phyloP scores from a whole-genome alignment of 2,888 invertebrate species.

The Sericinus montela region DNA sequence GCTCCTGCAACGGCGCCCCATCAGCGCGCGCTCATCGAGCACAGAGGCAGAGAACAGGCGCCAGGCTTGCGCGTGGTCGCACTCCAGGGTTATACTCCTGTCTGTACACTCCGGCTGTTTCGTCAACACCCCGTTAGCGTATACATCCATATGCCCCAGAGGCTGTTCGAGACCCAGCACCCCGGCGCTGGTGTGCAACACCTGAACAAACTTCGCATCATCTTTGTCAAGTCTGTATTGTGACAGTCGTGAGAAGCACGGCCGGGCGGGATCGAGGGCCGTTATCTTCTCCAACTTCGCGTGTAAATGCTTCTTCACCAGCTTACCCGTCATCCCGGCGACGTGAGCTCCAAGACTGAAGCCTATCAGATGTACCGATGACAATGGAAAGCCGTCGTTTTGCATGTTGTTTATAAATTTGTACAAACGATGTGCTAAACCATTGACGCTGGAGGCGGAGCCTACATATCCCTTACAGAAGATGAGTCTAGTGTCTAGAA shows the following conservation, averaged over 20 bases:
- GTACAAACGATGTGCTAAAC: conserved; percentile 46
- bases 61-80: conserved; percentile 65
- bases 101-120: conserved; percentile 57
- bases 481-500: conserved; percentile 51
- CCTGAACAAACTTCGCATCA: conserved; percentile 61
- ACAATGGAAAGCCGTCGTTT: conserved; percentile 48
- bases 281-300: conserved; percentile 49
- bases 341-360: conserved; percentile 83
- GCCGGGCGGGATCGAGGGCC: conserved; percentile 63
- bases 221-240: conserved; percentile 39
- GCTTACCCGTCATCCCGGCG: conserved; percentile 67
- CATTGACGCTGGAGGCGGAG: conserved; percentile 50
- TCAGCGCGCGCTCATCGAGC: conserved; percentile 32
- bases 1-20: conserved; percentile 40
- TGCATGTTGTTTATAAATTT: conserved; percentile 42
- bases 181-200: conserved; percentile 60
- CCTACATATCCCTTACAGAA: conserved; percentile 60
- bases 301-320: conserved; percentile 41
- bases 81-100: conserved; percentile 49
- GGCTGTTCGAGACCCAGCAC: conserved; percentile 56
- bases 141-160: conserved; percentile 59
- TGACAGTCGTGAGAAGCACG: conserved; percentile 49
- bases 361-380: conserved; percentile 78
- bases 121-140: conserved; percentile 55
- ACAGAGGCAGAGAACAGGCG: conserved; percentile 50